Percentiles rank a stretch among this genome's conserved stretches.
These are phyloP conservation scores for Cephus spinipes DNA, from an alignment of 2,888 invertebrate genomes.

Conservation along the genomic window DNA sequence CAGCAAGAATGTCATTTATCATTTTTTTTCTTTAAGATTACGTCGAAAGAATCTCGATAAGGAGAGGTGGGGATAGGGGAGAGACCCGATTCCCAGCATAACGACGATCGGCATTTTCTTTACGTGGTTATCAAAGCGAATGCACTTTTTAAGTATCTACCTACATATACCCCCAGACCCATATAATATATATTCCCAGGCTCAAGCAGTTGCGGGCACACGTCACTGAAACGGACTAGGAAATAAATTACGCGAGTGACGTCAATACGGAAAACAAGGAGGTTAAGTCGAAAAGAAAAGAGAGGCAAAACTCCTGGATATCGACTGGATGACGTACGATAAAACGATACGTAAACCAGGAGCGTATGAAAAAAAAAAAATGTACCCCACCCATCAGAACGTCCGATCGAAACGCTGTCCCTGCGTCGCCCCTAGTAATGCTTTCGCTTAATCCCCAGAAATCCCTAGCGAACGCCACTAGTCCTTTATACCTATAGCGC, in stretches of 20 bases:
- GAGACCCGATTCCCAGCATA: background rate
- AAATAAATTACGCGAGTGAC: background rate
- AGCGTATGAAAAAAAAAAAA: background rate
- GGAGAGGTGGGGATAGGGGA: background rate
- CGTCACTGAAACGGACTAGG: background rate
- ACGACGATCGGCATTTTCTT: background rate
- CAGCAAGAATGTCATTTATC: background rate
- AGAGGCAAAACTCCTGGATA: background rate
- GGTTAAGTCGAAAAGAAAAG: background rate
- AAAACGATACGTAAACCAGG: background rate
- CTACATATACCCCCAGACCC: fast-evolving
- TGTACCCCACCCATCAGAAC: background rate
- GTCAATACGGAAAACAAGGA: background rate
- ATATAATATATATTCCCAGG: background rate
- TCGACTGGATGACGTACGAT: background rate
- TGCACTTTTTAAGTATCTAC: background rate
- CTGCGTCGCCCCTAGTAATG: background rate
- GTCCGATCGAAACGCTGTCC: background rate
- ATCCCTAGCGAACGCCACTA: background rate
- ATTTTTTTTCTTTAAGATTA: background rate
- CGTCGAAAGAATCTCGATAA: background rate
- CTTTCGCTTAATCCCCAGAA: background rate
- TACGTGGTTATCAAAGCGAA: background rate
- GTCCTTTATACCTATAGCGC: background rate
- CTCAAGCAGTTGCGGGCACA: background rate